These are phyloP conservation scores for Sebastiscus tertius DNA, from an alignment of 2,797 vertebrate genomes.

Conservation along the genomic window DNA sequence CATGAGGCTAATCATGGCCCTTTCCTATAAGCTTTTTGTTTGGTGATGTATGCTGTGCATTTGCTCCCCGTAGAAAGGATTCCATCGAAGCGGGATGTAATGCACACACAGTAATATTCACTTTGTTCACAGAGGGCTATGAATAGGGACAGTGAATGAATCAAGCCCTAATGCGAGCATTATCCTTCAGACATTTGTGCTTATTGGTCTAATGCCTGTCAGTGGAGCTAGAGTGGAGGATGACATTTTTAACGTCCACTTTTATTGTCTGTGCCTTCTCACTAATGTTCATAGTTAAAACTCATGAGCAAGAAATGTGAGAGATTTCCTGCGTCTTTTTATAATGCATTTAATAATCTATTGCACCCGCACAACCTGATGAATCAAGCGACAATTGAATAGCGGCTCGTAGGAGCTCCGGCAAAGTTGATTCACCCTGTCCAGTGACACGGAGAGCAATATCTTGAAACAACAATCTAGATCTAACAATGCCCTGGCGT, in stretches of 20 bases:
- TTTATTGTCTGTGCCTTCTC: conserved; percentile 59
- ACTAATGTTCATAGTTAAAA: conserved; percentile 53
- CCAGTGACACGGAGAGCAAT: conserved; percentile 25
- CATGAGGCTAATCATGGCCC: conserved; percentile 63
- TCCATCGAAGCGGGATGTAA: conserved; percentile 56
- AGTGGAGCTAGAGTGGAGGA: conserved; percentile 51
- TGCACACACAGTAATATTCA: conserved; percentile 64
- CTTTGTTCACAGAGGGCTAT: conserved; percentile 59
- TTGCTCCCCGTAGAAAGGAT: conserved; percentile 64
- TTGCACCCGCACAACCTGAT: conserved; percentile 22
- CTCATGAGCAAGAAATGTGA: conserved; percentile 30
- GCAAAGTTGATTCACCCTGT: conserved; percentile 33
- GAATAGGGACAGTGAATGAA: conserved; percentile 66
- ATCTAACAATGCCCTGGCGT: conserved; percentile 48
- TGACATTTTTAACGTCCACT: conserved; percentile 64
- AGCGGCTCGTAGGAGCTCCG: background rate
- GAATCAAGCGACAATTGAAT: conserved; percentile 48
- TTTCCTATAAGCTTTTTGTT: conserved; percentile 73
- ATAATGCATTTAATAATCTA: conserved; percentile 33
- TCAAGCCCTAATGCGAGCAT: conserved; percentile 71
- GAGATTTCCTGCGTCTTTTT: conserved; percentile 14
- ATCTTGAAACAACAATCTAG: conserved; percentile 57
- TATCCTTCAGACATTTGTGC: conserved; percentile 73
- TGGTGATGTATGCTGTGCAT: conserved; percentile 71
- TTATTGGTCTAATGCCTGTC: conserved; percentile 72